Evolutionary conservation across 2,113 vertebrate genomes (phyloP), one percentile per base, ranked within the genome.

Genomic region (Anguilla japonica): DNA sequence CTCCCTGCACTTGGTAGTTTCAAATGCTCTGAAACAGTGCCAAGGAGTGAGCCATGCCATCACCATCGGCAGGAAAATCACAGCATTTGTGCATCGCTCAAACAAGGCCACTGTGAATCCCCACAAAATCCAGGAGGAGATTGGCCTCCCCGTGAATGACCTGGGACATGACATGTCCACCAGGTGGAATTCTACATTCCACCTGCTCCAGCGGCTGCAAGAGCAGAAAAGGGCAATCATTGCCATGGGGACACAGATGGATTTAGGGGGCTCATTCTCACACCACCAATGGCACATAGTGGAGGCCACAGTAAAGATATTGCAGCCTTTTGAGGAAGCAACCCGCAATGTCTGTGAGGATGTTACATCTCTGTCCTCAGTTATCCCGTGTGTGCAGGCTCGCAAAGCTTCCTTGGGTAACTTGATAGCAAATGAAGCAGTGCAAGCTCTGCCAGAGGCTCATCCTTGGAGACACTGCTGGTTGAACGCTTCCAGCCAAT

Each of bases 101-200:
- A 80, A 80, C 79, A 15, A 80, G 4, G 79, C 79, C 79, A 80
- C 57, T 60, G 57, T 60, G 57, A 60, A 15, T 2, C 57, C 6
- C 14, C 79, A 41, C 9, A 34, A 80, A 80, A 80, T 41, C 34
- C 79, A 80, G 6, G 79, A 39, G 79, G 79, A 80, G 80, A 16
- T 84, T 84, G 83, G 83, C 60, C 41, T 84, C 40, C 83, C 83
- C 43, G 60, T 84, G 63, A 75, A 84, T 46, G 60, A 63, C 63
- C 22, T 84, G 83, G 63, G 78, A 63, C 83, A 46, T 43, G 63
- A 84, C n/a, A 40, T 71, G 18, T 84, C 83, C 50, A 71, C 57
- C 29, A 84, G 83, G 83, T 84, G 83, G 81, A 84, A 84, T 67
- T 84, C 57, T 41, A 40, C 57, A 40, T 71, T 67, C 40, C 83